These are phyloP conservation scores for Solenopsis invicta DNA, from an alignment of 1,140 invertebrate species.

Conservation along the genomic window DNA sequence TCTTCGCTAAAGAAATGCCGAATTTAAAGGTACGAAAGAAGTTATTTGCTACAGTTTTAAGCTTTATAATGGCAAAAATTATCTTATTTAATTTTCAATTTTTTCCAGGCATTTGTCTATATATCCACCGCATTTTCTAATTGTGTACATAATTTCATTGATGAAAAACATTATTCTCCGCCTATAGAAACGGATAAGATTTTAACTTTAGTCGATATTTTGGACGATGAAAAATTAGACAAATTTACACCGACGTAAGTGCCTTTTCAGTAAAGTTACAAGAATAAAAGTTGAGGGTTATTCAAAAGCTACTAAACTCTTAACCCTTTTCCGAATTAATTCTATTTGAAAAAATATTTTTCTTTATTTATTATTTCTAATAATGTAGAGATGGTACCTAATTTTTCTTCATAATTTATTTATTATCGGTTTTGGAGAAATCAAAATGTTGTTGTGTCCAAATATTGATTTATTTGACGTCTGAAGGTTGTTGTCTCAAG, in stretches of 20 bases:
- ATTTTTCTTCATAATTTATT: no score
- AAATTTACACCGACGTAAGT: slow-evolving; percentile 85
- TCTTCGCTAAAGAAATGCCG: slow-evolving; percentile 89
- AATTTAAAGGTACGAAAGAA: slow-evolving; percentile 88
- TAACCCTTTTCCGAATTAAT: no score
- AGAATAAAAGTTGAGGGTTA: neutral
- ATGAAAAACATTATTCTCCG: slow-evolving; percentile 88
- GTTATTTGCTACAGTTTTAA: neutral
- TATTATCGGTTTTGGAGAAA: no score
- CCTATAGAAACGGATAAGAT: slow-evolving; percentile 85
- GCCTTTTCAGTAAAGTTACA: neutral
- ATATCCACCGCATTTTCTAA: slow-evolving; percentile 92
- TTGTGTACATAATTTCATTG: slow-evolving; percentile 88
- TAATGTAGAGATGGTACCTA: no score
- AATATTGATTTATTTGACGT: no score
- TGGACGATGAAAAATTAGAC: slow-evolving; percentile 83
- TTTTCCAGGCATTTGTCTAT: slow-evolving; percentile 81
- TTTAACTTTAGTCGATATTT: slow-evolving; percentile 82
- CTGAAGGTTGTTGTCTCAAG: no score
- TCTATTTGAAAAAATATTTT: no score
- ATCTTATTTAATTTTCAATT: neutral
- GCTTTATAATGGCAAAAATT: slow-evolving; percentile 56
- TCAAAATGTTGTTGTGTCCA: no score
- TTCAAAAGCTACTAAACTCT: neutral
- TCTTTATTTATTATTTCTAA: no score